Evolutionary conservation across 2,888 invertebrate species (phyloP), one percentile per base, ranked within the genome.

Genomic region (Ectropis crepuscularia): DNA sequence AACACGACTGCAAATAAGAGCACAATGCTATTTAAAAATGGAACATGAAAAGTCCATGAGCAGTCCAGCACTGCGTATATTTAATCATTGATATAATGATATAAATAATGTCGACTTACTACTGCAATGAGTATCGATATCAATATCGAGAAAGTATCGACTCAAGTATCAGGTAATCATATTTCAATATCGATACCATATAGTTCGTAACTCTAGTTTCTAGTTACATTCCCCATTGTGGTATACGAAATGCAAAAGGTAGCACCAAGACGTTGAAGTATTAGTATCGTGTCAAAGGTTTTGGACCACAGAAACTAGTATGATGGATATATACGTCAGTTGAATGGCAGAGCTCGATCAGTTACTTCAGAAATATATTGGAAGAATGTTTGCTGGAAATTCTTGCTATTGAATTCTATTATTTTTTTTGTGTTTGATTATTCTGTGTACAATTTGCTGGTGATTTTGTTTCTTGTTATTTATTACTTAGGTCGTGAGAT

Each of bases 271-370:
- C 67, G 50, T 64, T 68, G 65, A 68, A 48, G 62, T 42, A 68
- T 68, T 53, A 65, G 60, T 53, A 57, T 48, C 46, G 47, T 50
- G 58, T 64, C 64, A 67, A 67, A 67, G 64, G 61, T 64, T 63
- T 61, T 37, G n/a, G 48, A 42, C 12, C 58, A 53, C 41, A 47
- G 57, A 53, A 60, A 55, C 38, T 45, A 48, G 57, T 39, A 46
- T 62, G 57, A 60, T 57, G 58, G 57, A 69, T 53, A 54, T 42
- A 47, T 50, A 63, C 47, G 60, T 49, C 60, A 53, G 59, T 50
- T 67, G 12, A 11, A 61, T 61, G 45, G 57, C 53, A 53, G 53
- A 43, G 45, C n/a, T 39, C 57, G 11, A 65, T 65, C 51, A 45
- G 53, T 65, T 58, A 63, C 41, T 38, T 49, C 36, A 12, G 16